Conservation (phyloP, 2,113 vertebrate species). For the Cyprinus carpio region DNA sequence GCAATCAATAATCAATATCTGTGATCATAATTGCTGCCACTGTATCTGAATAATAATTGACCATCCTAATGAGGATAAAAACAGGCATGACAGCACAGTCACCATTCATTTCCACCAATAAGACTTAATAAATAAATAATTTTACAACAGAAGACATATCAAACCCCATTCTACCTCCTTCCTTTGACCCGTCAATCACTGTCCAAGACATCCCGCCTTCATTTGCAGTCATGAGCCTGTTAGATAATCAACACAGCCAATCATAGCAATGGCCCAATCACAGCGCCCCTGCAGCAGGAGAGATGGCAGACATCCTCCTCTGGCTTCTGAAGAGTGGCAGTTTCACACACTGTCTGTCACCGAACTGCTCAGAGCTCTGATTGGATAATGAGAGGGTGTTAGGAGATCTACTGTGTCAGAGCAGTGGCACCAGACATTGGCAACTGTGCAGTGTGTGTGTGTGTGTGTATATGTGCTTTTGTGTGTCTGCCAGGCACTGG, state of each 20-base stretch:
- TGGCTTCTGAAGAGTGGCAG: constrained; percentile 23
- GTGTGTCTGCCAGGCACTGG: not conserved
- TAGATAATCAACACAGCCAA: constrained; percentile 26
- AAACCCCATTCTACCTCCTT: not conserved
- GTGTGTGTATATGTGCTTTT: not conserved
- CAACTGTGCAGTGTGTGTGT: constrained; percentile 1
- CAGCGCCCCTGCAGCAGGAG: not conserved
- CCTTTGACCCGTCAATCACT: constrained; percentile 7
- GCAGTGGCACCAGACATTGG: constrained; percentile 9
- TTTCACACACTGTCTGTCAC: constrained; percentile 47
- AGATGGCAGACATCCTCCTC: constrained; percentile 27
- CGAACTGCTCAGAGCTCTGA: constrained; percentile 28
- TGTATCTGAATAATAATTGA: not conserved
- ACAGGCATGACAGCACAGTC: not conserved
- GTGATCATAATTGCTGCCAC: not conserved
- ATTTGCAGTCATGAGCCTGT: constrained; percentile 15
- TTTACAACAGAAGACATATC: not conserved
- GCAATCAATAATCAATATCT: not conserved
- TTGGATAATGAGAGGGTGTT: constrained; percentile 47
- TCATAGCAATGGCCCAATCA: constrained; percentile 33
- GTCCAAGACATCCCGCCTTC: not conserved
- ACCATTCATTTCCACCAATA: not conserved
- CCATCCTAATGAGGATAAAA: not conserved
- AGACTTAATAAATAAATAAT: not conserved
- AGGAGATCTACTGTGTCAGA: constrained; percentile 41